Base-by-base conservation (phyloP, 2,797 vertebrate genomes). In the Pelodytes ibericus region DNA sequence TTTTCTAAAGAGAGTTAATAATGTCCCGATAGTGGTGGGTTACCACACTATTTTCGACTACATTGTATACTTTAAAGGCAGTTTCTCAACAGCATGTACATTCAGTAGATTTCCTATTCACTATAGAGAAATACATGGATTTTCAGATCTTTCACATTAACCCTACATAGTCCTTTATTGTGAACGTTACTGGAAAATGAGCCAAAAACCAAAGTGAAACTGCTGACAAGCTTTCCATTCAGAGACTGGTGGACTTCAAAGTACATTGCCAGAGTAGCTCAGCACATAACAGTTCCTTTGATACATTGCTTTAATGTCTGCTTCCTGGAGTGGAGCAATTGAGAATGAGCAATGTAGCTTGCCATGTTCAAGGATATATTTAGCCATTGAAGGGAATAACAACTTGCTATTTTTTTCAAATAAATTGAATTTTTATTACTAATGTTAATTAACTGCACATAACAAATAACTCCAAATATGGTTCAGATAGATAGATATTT, bases 261-360 rank as follows among this genome's bases (percentile, higher is more conserved):
- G 56, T 24, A 18, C 39, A 6, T 65, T 58, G 30, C 33, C 41
- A 74, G 64, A 60, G 72, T 49, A 47, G 39, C 63, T 67, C 36
- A 31, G 22, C 25, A n/a, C 41, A 47, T 20, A 60, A 25, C 62
- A 51, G 30, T 26, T 57, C 27, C 63, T 60, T 74, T 65, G 60
- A 73, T 73, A 31, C 18, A 13, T 59, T n/a, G 58, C 72, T 61
- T 59, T 75, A 68, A 75, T 60, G 27, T 59, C 56, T 60, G 63
- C 53, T 47, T 59, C 53, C 51, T 67, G 33, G 56, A 49, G 31
- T 74, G 73, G 29, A 22, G 20, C 27, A 59, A 57, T 41, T 58
- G 26, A 75, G 41, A 26, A 8, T 10, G 7, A 67, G 57, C 56
- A 59, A 26, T 22, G 25, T 39, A 49, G 49, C 3, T 49, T 59